Percentiles rank a stretch among this genome's conserved stretches.
Evolutionary conservation across 1,140 invertebrate species (phyloP).

Genomic region (Bombyx mandarina): DNA sequence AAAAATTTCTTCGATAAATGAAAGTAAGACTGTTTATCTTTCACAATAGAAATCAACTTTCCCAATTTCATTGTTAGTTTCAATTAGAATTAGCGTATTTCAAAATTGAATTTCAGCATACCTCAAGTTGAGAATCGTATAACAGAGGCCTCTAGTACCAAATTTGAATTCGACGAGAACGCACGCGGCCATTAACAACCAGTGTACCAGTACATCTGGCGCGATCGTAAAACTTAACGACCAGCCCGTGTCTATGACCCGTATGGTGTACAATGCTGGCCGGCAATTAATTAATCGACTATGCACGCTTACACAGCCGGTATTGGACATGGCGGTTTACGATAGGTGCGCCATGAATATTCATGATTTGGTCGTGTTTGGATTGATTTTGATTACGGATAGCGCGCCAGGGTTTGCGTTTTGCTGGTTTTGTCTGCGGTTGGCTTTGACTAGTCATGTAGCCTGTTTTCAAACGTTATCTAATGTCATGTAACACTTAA

Average conservation of each 20-base stretch:
- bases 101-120: too few species aligned
- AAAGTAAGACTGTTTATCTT: too few species aligned
- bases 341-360: conserved; percentile 43
- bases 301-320: conserved; percentile 38
- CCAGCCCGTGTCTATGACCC: conserved; percentile 35
- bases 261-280: conserved; percentile 41
- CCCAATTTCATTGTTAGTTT: too few species aligned
- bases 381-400: conserved; percentile 26
- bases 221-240: conserved; percentile 58
- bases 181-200: conserved; percentile 39
- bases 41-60: too few species aligned
- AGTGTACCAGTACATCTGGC: conserved; percentile 32
- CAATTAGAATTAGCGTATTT: too few species aligned
- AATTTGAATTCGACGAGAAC: conserved; percentile 29
- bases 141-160: conserved; percentile 4
- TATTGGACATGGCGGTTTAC: conserved; percentile 46
- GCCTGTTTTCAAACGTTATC: too few species aligned
- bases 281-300: conserved; percentile 57
- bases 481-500: too few species aligned
- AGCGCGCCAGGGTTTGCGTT: neutral
- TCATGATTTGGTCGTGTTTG: conserved; percentile 21
- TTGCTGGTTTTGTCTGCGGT: too few species aligned
- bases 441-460: too few species aligned
- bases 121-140: too few species aligned
- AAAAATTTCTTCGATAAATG: too few species aligned